phyloP scores from a whole-genome alignment of 2,113 vertebrate species.

The Cryptotis parvus region DNA sequence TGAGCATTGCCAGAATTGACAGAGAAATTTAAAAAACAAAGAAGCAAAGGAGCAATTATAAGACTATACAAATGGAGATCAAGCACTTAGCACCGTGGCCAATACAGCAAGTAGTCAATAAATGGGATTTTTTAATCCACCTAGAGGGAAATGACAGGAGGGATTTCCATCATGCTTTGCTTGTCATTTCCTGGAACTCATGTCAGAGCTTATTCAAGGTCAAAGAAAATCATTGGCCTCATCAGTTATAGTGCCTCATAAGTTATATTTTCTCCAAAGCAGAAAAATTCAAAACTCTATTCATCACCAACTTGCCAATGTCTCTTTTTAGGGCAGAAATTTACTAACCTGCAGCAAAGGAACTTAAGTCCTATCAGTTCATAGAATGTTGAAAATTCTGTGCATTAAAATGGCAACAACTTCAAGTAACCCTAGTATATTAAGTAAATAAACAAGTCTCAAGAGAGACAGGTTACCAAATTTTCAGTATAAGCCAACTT shows the following conservation, averaged over 20 bases:
- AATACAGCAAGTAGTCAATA: not conserved
- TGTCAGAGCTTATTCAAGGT: not conserved
- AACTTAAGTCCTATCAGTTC: not conserved
- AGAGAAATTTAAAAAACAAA: not conserved
- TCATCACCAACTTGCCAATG: not conserved
- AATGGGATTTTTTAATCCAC: not conserved
- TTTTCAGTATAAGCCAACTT: constrained; percentile 19
- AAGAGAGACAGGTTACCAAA: not conserved
- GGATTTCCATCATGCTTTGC: not conserved
- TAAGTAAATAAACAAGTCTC: not conserved
- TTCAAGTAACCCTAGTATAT: not conserved
- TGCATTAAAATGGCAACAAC: not conserved
- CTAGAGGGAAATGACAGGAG: not conserved
- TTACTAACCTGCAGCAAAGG: not conserved
- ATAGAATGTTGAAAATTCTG: not conserved
- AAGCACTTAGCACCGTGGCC: not conserved
- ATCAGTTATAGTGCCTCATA: not conserved
- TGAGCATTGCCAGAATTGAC: no score
- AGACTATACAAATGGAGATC: not conserved
- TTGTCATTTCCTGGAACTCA: not conserved
- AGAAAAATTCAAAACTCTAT: not conserved
- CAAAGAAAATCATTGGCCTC: not conserved
- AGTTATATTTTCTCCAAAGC: not conserved
- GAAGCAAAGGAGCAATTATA: no score
- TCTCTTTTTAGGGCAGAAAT: not conserved